Evolutionary conservation across 2,888 invertebrate species (phyloP), one percentile per base, ranked within the genome.

Genomic region (Synergus gifuensis): DNA sequence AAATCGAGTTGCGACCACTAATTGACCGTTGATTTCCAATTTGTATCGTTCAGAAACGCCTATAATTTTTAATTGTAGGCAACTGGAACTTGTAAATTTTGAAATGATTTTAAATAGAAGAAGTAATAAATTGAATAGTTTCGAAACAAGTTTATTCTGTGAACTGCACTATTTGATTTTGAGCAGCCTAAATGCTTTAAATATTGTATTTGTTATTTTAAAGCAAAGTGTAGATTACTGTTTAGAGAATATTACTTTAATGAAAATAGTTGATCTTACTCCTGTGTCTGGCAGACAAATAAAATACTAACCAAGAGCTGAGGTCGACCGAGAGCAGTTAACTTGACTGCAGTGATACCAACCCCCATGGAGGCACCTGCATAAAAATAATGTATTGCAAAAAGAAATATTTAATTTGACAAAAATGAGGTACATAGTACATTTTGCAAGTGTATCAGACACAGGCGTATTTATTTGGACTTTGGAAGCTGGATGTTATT

Each of bases 301-400:
- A 73, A 54, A 54, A 79, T 82, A 94, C 95, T 95, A 94, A 99
- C 98, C 94, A 98, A 93, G 87, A 99, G 94, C 92, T 99, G 98
- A 76, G 99, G 99, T 91, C 99, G 95, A 87, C 99, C 99, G 60
- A 99, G 94, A 11, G 99, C 99, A 49, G 99, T 99, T 87, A 99
- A 93, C 93, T 99, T 99, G 83, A 99, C 95, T 63, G 99, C 99
- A 90, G 98, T 98, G 89, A 99, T 96, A 62, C 99, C 99, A 40
- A 98, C 98, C 83, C 98, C 97, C 92, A 97, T 96, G 54, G 98
- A 98, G 79, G 97, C 96, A 89, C 96, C 98, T 98, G 93, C 83
- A 94, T 94, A 79, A 69, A 83, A 58, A 78, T 46, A 77, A 54
- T 11, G 62, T 11, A 76, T n/a, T 63, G 60, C 63, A n/a, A 49